These are phyloP conservation scores for Coleophora flavipennella DNA, from an alignment of 2,888 invertebrate genomes.

Conservation along the genomic window DNA sequence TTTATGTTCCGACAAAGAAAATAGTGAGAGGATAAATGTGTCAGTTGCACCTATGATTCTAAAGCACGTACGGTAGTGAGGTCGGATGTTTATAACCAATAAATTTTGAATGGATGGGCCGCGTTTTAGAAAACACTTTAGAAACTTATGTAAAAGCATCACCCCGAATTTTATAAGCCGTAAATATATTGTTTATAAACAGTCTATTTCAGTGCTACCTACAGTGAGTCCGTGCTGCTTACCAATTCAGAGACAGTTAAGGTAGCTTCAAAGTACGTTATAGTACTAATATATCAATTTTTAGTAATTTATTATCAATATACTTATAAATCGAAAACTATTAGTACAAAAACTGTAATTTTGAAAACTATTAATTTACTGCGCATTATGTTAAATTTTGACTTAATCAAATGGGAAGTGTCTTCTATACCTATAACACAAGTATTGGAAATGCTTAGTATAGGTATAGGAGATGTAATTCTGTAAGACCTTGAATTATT, in stretches of 20 bases:
- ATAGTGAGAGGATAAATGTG: constrained; percentile 36
- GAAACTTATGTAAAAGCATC: neutral
- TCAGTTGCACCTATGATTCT: constrained; percentile 35
- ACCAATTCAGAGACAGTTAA: constrained; percentile 3
- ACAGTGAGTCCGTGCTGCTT: neutral
- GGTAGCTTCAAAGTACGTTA: constrained; percentile 20
- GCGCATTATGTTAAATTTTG: no score
- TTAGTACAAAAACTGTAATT: no score
- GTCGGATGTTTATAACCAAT: constrained; percentile 37
- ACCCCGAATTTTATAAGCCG: neutral
- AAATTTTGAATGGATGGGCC: constrained; percentile 40
- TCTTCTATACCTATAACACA: no score
- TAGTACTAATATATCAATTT: no score
- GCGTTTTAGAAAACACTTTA: constrained; percentile 24
- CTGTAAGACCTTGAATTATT: no score
- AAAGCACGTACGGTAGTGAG: constrained; percentile 33
- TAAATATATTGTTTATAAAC: neutral
- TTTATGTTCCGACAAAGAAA: constrained; percentile 40
- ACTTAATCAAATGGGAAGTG: no score
- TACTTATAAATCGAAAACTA: no score
- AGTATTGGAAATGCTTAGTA: no score
- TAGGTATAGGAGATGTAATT: no score
- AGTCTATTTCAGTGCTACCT: neutral
- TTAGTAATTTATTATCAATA: no score
- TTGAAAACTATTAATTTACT: no score